A percentile compares a stretch with the other conserved stretches of the same genome.
These are phyloP conservation scores for Oreochromis mossambicus DNA, from an alignment of 2,797 vertebrate genomes.

Conservation along the genomic window DNA sequence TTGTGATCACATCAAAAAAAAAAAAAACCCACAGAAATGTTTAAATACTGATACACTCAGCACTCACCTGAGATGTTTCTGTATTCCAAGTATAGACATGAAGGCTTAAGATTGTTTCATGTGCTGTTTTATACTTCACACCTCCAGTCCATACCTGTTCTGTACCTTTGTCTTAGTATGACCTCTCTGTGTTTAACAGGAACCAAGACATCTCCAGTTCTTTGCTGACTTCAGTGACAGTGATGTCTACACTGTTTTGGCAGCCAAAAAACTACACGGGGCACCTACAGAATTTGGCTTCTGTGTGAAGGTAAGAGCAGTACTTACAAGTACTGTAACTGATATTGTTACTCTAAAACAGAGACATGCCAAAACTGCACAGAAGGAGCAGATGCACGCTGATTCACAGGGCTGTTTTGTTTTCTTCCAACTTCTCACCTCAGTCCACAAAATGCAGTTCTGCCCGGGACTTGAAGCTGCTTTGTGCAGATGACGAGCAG, in stretches of 20 bases:
- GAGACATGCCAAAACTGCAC: background rate
- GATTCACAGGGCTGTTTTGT: slow-evolving; percentile 11
- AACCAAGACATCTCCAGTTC: slow-evolving; percentile 96
- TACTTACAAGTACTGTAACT: background rate
- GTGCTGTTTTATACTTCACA: background rate
- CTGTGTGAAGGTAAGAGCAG: slow-evolving; percentile 87
- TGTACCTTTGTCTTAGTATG: background rate
- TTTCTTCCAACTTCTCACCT: slow-evolving; percentile 42
- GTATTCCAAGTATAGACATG: background rate
- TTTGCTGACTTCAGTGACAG: slow-evolving; percentile 92
- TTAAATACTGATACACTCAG: background rate
- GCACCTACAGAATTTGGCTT: slow-evolving; percentile 90
- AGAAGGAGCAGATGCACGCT: background rate
- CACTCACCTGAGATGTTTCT: background rate
- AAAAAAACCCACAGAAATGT: background rate
- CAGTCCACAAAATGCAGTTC: slow-evolving; percentile 90
- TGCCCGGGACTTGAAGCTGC: slow-evolving; percentile 90
- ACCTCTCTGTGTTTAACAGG: slow-evolving; percentile 70
- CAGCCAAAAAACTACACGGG: slow-evolving; percentile 87
- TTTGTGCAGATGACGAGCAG: slow-evolving; percentile 95
- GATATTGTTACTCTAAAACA: background rate
- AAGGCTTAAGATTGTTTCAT: background rate
- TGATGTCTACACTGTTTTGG: slow-evolving; percentile 86
- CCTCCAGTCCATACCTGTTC: background rate
- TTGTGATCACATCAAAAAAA: background rate